phyloP scores from a whole-genome alignment of 2,797 vertebrate genomes.

The Hippopotamyrus pictus region DNA sequence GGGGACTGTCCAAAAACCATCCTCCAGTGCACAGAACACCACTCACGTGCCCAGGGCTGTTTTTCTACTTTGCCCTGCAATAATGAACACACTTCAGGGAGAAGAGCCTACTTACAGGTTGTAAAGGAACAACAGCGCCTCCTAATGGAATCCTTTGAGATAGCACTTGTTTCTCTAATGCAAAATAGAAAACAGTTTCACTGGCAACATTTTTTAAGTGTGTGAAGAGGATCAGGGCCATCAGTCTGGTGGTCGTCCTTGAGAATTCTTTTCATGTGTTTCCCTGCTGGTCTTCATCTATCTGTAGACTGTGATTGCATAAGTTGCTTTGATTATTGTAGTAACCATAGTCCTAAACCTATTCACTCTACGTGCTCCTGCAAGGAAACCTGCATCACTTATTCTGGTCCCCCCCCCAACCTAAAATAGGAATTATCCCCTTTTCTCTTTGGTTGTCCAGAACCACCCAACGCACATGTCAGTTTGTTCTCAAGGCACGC shows the following conservation, averaged over 20 bases:
- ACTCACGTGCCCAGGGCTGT: neutral
- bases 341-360: neutral
- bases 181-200: neutral
- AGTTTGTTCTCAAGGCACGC: neutral
- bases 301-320: neutral
- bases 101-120: neutral
- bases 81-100: neutral
- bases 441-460: neutral
- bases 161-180: neutral
- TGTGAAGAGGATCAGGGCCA: neutral
- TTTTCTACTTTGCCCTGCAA: neutral
- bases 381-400: neutral
- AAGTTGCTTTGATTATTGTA: neutral
- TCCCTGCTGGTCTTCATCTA: neutral
- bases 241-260: neutral
- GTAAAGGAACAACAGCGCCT: conserved; percentile 15
- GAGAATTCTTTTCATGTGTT: neutral
- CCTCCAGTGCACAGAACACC: neutral
- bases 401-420: neutral
- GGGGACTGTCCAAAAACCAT: neutral
- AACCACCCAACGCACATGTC: neutral
- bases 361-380: neutral
- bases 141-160: conserved; percentile 2
- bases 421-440: neutral
- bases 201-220: neutral